A percentile compares a stretch with the other conserved stretches of the same genome.
phyloP scores from a whole-genome alignment of 2,113 vertebrate species.

The Oryctolagus cuniculus region mOryCun1.1 NC_091447.1:42572001-42572500 shows the following conservation, averaged over 20 bases:
- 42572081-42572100: neutral
- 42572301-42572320: neutral
- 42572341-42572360: neutral
- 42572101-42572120: neutral
- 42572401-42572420: neutral
- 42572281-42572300: conserved; percentile 22
- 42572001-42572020: no score
- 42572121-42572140: neutral
- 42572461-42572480: conserved; percentile 24
- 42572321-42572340: neutral
- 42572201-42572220: conserved; percentile 10
- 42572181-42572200: neutral
- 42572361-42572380: neutral
- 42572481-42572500: neutral
- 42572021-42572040: no score
- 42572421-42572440: neutral
- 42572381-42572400: neutral
- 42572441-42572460: neutral
- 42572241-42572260: neutral
- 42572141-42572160: neutral
- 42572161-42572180: neutral
- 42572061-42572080: neutral
- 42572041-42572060: neutral
- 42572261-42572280: conserved; percentile 7
- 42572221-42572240: neutral